Evolutionary conservation across 2,888 invertebrate genomes (phyloP).

Genomic region (Ptychoptera contaminata): DNA sequence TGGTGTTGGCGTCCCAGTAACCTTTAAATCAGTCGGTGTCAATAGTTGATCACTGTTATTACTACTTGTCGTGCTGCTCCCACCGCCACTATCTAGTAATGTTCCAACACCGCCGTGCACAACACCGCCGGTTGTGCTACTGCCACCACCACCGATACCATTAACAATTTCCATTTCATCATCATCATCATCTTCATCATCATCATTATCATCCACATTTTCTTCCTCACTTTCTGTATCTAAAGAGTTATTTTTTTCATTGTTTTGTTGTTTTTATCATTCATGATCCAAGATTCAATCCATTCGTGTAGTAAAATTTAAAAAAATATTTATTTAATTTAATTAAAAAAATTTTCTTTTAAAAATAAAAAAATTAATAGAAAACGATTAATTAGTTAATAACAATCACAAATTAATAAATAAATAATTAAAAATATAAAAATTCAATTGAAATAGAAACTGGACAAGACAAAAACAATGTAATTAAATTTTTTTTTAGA

Average conservation of each 20-base stretch:
- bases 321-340: not conserved
- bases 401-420: not conserved
- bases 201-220: slow-evolving; percentile 7
- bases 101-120: too few species aligned
- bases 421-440: not conserved
- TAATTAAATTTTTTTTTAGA: not conserved
- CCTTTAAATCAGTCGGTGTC: too few species aligned
- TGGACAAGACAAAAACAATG: not conserved
- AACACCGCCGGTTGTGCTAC: too few species aligned
- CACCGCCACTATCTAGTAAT: too few species aligned
- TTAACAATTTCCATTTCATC: too few species aligned
- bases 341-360: too few species aligned
- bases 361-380: not conserved
- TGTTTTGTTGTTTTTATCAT: not conserved
- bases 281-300: not conserved
- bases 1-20: too few species aligned
- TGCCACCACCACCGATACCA: too few species aligned
- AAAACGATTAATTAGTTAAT: not conserved
- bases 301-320: not conserved
- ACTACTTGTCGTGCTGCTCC: too few species aligned
- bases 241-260: not conserved
- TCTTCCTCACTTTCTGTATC: slow-evolving; percentile 7
- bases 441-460: not conserved
- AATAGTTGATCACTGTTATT: too few species aligned
- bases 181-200: too few species aligned